phyloP scores from a whole-genome alignment of 2,797 vertebrate species.

The Crenichthys baileyi region DNA sequence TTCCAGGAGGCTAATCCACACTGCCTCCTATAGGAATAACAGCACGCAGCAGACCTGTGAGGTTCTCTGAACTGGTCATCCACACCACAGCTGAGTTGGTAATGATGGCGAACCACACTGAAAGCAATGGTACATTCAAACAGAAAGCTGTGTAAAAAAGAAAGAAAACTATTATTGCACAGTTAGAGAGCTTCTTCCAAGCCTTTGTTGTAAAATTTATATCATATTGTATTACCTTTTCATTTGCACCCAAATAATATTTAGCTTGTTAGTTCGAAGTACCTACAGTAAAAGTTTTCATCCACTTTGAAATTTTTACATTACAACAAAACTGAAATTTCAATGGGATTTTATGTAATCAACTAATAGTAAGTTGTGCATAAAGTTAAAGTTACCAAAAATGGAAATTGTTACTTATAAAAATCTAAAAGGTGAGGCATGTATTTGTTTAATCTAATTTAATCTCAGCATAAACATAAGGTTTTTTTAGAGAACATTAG shows the following conservation, averaged over 20 bases:
- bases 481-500: no score
- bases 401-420: neutral
- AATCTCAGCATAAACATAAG: no score
- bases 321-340: neutral
- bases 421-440: neutral
- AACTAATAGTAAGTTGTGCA: neutral
- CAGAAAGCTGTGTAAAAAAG: neutral
- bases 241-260: conserved; percentile 20
- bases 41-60: conserved; percentile 40
- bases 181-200: neutral
- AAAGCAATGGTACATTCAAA: conserved; percentile 14
- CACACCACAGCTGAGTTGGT: conserved; percentile 33
- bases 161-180: neutral
- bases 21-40: conserved; percentile 74
- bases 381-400: neutral
- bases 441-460: neutral
- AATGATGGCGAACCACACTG: conserved; percentile 38
- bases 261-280: conserved; percentile 6
- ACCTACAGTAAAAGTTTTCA: neutral
- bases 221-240: conserved; percentile 21
- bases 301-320: neutral
- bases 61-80: conserved; percentile 41
- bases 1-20: conserved; percentile 63
- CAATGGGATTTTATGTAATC: neutral
- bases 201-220: conserved; percentile 16